A percentile compares a stretch with the other conserved stretches of the same genome.
Conservation (phyloP, 2,797 vertebrate species). For the Clarias fuscus region DNA sequence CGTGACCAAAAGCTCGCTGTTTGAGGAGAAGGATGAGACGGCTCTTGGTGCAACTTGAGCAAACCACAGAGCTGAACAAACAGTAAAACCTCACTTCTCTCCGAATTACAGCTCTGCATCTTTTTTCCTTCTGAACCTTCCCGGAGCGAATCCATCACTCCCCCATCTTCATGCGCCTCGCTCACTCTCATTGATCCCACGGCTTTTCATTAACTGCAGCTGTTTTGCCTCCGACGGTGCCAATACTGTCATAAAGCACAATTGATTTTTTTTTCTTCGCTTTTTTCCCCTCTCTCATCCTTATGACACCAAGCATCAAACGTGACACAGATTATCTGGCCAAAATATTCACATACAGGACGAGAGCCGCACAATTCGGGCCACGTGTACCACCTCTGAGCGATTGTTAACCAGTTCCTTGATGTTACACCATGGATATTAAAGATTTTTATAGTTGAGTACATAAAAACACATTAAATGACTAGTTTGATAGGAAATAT, state of each 20-base stretch:
- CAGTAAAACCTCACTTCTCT: background rate
- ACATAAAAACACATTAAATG: background rate
- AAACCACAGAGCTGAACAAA: constrained; percentile 10
- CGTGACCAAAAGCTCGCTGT: constrained; percentile 26
- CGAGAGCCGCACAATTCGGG: background rate
- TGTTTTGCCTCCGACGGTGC: constrained; percentile 16
- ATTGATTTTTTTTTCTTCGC: constrained; percentile 5
- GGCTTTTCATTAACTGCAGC: constrained; percentile 21
- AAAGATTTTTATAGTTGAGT: background rate
- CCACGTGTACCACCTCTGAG: background rate
- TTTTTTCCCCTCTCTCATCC: background rate
- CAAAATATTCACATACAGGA: constrained; percentile 1
- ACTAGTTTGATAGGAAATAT: background rate
- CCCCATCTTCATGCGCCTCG: background rate
- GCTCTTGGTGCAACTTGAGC: background rate
- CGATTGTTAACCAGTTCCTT: background rate
- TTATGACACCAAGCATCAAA: constrained; percentile 22
- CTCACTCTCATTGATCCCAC: constrained; percentile 19
- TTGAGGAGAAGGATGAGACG: constrained; percentile 18
- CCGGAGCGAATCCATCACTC: background rate
- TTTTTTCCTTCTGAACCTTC: background rate
- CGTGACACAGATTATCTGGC: constrained; percentile 15
- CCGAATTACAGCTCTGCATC: background rate
- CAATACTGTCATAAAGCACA: background rate
- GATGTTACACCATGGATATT: background rate